Evolutionary conservation across 1,140 invertebrate genomes (phyloP), one percentile per base, ranked within the genome.

Genomic region (Patella vulgata): DNA sequence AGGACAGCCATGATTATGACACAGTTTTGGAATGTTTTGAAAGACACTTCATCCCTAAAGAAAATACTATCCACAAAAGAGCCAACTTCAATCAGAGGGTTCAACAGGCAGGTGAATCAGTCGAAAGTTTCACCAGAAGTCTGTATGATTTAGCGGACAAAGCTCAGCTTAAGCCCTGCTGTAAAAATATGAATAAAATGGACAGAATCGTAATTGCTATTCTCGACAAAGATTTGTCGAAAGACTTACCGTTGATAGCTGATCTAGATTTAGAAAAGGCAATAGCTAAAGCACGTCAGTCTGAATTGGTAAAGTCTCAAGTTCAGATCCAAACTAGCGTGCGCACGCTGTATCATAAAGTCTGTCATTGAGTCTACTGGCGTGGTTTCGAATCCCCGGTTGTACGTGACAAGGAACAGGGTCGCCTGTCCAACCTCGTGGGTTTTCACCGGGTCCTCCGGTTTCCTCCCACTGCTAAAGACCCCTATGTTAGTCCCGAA

Each of bases 31-130:
- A 31, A 1, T 62, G 62, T 30, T 55, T 66, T 28, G 44, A 66
- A 19, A 17, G 6, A n/a, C 46, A 66, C 36, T 66, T 62, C 19
- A 46, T 62, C 8, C 58, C 59, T 1, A 48, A 57, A 25, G 8
- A 40, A 4, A 66, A 66, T 33, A 21, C 43, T 5, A 62, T 66
- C 25, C 59, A 66, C 30, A 43, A 66, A 48, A 48, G 64, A 31
- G 54, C 52, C 17, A 50, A 23, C 31, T 66, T 66, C 21, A 25
- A 62, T 31, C 19, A n/a, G n/a, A n/a, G n/a, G n/a, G n/a, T 11
- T 14, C 59, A 61, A 44, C 19, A 31, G 19, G 31, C 19, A 2
- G 6, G 30, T 8, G 64, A 66, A 43, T 43, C 58, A 1, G 31
- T 55, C 30, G 59, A 66, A 19, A 28, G n/a, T 9, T 66, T 61